Conservation (phyloP, 2,888 invertebrate species). For the Baronia brevicornis region DNA sequence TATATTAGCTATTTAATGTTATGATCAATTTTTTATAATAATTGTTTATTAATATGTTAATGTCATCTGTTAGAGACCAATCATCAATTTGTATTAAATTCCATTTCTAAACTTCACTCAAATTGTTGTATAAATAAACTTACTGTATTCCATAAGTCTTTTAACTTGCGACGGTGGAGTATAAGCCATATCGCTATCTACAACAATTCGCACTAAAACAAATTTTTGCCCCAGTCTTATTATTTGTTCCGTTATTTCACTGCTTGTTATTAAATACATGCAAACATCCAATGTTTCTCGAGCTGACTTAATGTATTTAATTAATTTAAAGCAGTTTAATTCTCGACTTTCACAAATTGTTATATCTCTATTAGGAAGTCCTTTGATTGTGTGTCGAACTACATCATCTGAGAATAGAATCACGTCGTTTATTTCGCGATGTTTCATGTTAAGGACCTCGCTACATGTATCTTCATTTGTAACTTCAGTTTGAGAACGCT, state of each 20-base stretch:
- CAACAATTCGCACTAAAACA: constrained; percentile 61
- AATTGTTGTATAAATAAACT: constrained; percentile 37
- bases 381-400: constrained; percentile 49
- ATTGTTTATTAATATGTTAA: too few species aligned
- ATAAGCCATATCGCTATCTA: constrained; percentile 68
- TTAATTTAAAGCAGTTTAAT: constrained; percentile 61
- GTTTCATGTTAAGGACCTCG: constrained; percentile 44
- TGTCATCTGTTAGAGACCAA: too few species aligned
- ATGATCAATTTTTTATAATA: too few species aligned
- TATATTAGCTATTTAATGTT: too few species aligned
- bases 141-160: constrained; percentile 61
- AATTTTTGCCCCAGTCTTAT: constrained; percentile 65
- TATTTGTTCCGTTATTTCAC: constrained; percentile 63
- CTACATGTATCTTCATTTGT: constrained; percentile 40
- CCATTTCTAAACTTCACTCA: too few species aligned
- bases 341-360: constrained; percentile 62
- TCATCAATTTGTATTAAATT: too few species aligned
- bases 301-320: constrained; percentile 65
- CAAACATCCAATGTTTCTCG: constrained; percentile 67
- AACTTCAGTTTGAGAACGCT: constrained; percentile 28
- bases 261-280: constrained; percentile 69
- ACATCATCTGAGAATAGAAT: constrained; percentile 65
- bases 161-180: constrained; percentile 65
- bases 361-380: constrained; percentile 52
- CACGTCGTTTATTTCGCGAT: constrained; percentile 66